Conservation (phyloP, 2,888 invertebrate species). For the Mamestra brassicae region DNA sequence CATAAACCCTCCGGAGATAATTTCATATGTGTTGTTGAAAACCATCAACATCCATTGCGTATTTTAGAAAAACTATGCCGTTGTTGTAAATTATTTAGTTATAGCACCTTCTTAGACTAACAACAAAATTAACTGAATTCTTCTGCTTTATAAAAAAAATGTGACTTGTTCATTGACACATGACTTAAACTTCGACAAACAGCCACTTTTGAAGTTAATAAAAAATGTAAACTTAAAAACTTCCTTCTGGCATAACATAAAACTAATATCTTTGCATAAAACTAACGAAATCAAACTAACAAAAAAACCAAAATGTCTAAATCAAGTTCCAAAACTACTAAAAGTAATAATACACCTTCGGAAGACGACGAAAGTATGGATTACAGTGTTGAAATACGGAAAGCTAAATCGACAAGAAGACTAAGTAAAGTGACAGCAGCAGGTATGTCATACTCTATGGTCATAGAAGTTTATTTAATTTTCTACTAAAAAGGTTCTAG, state of each 20-base stretch:
- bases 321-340: neutral
- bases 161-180: conserved; percentile 15
- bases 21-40: neutral
- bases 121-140: neutral
- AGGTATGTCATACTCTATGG: conserved; percentile 8
- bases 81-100: neutral
- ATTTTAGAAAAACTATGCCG: neutral
- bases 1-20: neutral
- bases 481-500: conserved; percentile 6
- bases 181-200: conserved; percentile 5
- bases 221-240: neutral
- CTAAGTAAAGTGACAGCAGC: neutral
- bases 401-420: conserved; percentile 1
- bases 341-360: neutral
- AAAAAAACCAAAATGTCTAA: conserved; percentile 13
- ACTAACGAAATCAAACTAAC: neutral
- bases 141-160: neutral
- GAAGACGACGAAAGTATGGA: neutral
- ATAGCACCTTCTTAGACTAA: conserved; percentile 2
- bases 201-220: neutral
- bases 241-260: neutral
- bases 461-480: neutral
- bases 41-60: neutral
- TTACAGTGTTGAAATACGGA: neutral
- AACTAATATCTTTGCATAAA: neutral